Evolutionary conservation across 2,113 vertebrate species (phyloP).

Genomic region (Anhinga rufa): DNA sequence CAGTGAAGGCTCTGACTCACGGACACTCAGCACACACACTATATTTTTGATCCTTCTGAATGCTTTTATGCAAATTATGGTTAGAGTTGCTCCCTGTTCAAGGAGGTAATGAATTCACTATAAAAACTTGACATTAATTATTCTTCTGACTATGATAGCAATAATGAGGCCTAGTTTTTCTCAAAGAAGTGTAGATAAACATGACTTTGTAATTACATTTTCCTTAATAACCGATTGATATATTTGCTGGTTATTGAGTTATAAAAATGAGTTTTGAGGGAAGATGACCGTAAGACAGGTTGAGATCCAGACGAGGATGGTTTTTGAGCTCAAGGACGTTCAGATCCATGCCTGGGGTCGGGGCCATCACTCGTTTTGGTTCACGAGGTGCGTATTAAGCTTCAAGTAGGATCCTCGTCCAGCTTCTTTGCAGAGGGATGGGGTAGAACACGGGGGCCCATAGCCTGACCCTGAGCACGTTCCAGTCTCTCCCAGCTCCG

Average conservation of each 20-base stretch:
- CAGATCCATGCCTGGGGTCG: not conserved
- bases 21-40: not conserved
- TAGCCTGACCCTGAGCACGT: accelerated
- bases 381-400: not conserved
- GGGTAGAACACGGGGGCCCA: not conserved
- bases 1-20: not conserved
- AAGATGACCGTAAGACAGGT: not conserved
- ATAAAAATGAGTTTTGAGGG: not conserved
- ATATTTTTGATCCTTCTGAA: not conserved
- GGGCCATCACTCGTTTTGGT: not conserved
- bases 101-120: not conserved
- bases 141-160: not conserved
- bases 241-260: not conserved
- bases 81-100: not conserved
- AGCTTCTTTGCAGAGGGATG: not conserved
- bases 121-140: not conserved
- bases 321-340: accelerated
- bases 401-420: not conserved
- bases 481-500: not conserved
- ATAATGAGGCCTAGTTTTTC: not conserved
- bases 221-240: not conserved
- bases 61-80: not conserved
- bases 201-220: not conserved
- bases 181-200: not conserved
- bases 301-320: not conserved